Percentiles rank a stretch among this genome's conserved stretches.
These are phyloP conservation scores for Sebastiscus tertius DNA, from an alignment of 2,797 vertebrate species.

Conservation along the genomic window DNA sequence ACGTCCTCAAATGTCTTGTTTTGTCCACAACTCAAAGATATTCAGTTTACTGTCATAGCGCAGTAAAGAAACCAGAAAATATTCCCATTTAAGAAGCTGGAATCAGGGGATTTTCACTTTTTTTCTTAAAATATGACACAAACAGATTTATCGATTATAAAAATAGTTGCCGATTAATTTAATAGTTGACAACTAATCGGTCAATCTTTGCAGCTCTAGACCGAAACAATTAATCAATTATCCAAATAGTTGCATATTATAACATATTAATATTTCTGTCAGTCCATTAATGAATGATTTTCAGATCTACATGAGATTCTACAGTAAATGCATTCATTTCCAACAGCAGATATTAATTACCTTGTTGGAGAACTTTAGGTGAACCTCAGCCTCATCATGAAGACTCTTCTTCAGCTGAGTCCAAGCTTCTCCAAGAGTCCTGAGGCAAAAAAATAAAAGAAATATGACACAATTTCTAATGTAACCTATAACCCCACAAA, in stretches of 20 bases:
- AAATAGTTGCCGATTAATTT: too few relatives aligned
- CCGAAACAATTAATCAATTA: too few relatives aligned
- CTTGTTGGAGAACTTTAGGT: slow-evolving; percentile 98
- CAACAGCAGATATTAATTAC: slow-evolving; percentile 69
- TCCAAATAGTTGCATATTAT: not conserved
- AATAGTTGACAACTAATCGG: too few relatives aligned
- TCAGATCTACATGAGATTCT: not conserved
- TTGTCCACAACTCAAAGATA: too few relatives aligned
- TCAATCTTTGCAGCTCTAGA: too few relatives aligned
- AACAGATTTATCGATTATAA: too few relatives aligned
- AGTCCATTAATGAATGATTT: not conserved
- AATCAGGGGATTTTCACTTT: rapidly evolving
- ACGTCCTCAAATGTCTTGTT: too few relatives aligned
- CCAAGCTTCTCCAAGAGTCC: slow-evolving; percentile 96
- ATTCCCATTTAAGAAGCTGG: too few relatives aligned
- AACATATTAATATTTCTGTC: not conserved
- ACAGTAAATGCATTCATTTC: not conserved
- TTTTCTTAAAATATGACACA: too few relatives aligned
- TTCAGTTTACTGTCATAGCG: too few relatives aligned
- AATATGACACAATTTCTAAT: not conserved
- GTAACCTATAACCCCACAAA: not conserved
- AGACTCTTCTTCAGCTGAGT: slow-evolving; percentile 96
- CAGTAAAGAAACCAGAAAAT: too few relatives aligned
- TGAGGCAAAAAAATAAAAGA: slow-evolving; percentile 55
- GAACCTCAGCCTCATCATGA: slow-evolving; percentile 95